These are phyloP conservation scores for Zosterops pallidus DNA, from an alignment of 2,113 vertebrate genomes.

Conservation along the genomic window DNA sequence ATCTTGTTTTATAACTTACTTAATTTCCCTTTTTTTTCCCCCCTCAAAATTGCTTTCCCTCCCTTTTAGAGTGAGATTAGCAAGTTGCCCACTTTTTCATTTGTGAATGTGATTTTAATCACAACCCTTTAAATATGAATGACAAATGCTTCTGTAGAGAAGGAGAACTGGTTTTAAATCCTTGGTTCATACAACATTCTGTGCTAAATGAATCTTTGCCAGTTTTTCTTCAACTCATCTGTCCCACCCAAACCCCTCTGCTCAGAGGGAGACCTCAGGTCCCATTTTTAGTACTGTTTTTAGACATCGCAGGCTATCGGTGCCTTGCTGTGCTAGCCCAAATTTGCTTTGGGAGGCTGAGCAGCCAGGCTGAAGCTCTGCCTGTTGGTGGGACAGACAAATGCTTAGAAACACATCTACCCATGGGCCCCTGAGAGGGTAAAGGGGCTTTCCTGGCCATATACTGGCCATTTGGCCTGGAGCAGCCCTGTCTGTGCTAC, in stretches of 20 bases:
- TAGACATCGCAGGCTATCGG: neutral
- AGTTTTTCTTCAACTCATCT: neutral
- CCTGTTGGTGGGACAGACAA: neutral
- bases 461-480: fast-evolving
- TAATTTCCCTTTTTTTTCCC: neutral
- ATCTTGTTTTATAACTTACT: neutral
- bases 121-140: neutral
- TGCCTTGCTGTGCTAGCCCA: neutral
- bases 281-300: neutral
- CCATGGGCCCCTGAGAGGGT: fast-evolving
- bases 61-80: neutral
- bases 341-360: neutral
- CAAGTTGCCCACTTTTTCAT: neutral
- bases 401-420: neutral
- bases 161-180: neutral
- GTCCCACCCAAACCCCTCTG: neutral
- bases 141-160: neutral
- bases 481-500: neutral
- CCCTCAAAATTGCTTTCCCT: neutral
- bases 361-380: neutral
- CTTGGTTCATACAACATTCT: neutral
- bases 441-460: neutral
- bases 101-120: neutral
- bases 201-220: neutral
- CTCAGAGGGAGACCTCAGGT: neutral